Base-by-base conservation (phyloP, 2,888 invertebrate species). In the Agrotis segetum region DNA sequence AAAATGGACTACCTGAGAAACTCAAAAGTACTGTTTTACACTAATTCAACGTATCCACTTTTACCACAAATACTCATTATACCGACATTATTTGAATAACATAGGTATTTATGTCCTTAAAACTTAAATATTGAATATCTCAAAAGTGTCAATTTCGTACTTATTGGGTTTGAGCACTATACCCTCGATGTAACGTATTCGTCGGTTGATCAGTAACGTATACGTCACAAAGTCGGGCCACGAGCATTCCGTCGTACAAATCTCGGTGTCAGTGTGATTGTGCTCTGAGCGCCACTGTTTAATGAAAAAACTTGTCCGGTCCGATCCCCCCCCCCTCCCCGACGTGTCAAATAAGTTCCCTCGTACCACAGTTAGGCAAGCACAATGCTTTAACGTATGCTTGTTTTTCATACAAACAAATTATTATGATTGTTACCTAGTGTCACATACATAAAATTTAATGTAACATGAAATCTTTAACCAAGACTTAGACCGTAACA, bases 241-340 rank as follows among this genome's bases (percentile, higher is more conserved):
- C 6, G 11, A n/a, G 11, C 14, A 34, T 19, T 2, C 14, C 21
- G 24, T 14, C 24, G 53, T 29, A 49, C 44, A 29, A 21, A 49
- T 55, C n/a, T 44, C n/a, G 13, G 14, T 17, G 49, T n/a, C 19
- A 55, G 59, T 44, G 13, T n/a, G 52, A 46, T 21, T 5, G 70
- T 19, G 14, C 16, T 24, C 24, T 14, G 21, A 9, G 47, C 40
- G 17, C 47, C 71, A 40, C 61, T 24, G 24, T 55, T 44, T 49
- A 71, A 55, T 71, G 71, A 55, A 56, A 50, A 71, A 71, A 71
- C 71, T 71, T 50, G 62, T 71, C 53, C 11, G 24, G 40, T 19
- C 40, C 49, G 4, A 13, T 13, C 24, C 14, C 7, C 9, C 13
- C n/a, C 19, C 62, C n/a, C 3, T 6, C 2, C 21, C 1, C 9